Evolutionary conservation across 2,888 invertebrate species (phyloP).

Genomic region (Troides helena): DNA sequence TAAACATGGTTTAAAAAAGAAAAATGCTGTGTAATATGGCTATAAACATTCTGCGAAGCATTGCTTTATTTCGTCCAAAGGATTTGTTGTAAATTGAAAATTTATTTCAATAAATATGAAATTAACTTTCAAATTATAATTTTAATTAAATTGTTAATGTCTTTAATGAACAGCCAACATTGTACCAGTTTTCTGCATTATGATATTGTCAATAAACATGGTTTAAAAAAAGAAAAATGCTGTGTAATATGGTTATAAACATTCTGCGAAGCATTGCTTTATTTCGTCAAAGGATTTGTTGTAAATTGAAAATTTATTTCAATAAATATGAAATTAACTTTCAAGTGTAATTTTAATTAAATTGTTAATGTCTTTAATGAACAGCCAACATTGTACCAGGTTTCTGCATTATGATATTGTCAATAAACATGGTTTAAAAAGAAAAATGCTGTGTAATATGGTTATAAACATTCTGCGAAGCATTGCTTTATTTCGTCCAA

Average conservation of each 20-base stretch:
- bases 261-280: background rate
- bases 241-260: background rate
- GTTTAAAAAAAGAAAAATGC: background rate
- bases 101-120: too few relatives aligned
- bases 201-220: background rate
- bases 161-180: background rate
- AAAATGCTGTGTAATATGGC: background rate
- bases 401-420: background rate
- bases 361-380: background rate
- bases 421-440: background rate
- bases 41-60: background rate
- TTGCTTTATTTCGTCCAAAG: constrained; percentile 1
- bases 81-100: constrained; percentile 9
- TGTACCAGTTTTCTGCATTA: background rate
- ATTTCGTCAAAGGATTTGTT: constrained; percentile 2
- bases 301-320: constrained; percentile 1
- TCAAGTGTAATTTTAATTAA: too few relatives aligned
- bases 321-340: too few relatives aligned
- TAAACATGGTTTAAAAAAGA: background rate
- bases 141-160: too few relatives aligned
- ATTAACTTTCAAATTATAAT: too few relatives aligned
- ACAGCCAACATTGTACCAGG: background rate
- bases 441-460: background rate
- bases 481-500: background rate
- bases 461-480: background rate